Base-by-base conservation (phyloP, 2,797 vertebrate genomes). In the Myotis planiceps region DNA sequence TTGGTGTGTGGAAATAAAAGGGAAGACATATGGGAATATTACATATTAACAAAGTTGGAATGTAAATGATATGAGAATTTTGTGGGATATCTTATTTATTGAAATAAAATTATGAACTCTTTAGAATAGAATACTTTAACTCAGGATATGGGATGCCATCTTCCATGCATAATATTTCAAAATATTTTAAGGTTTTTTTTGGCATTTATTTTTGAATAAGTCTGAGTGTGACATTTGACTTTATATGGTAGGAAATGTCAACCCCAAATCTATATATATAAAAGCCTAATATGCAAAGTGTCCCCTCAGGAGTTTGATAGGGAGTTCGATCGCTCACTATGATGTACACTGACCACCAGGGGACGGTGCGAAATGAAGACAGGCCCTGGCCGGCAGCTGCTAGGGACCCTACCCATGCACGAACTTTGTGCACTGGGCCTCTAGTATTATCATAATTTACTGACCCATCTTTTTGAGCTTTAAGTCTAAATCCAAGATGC, bases 41-140 rank as follows among this genome's bases (percentile, higher is more conserved):
- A 76, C 23, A 0, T 12, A 78, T 68, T 72, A 32, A 85, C 68
- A 82, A 87, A 72, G 14, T 68, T 72, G 42, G 29, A 71, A 42
- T 83, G 1, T 23, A 87, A 83, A 45, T 79, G 16, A 45, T 63
- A 34, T 45, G 13, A 81, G 29, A 68, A 82, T 75, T 37, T 69
- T 47, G 58, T 60, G 27, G 2, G 25, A 34, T 23, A n/a, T 65
- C 32, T 49, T 83, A 12, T 72, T 87, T 88, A 72, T 81, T 95
- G 53, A 14, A 85, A 79, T 81, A 68, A 93, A 92, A 74, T 37
- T 78, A 82, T 76, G 29, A 94, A 74, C 92, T 29, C 34, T 74
- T 87, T 89, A 68, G 45, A 66, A 86, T n/a, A 90, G 65, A 83
- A 25, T 58, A 72, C 9, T 23, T 81, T 42, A 81, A 88, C 53